A percentile compares a stretch with the other conserved stretches of the same genome.
phyloP scores from a whole-genome alignment of 2,888 invertebrate species.

The Pharmacophagus antenor region DNA sequence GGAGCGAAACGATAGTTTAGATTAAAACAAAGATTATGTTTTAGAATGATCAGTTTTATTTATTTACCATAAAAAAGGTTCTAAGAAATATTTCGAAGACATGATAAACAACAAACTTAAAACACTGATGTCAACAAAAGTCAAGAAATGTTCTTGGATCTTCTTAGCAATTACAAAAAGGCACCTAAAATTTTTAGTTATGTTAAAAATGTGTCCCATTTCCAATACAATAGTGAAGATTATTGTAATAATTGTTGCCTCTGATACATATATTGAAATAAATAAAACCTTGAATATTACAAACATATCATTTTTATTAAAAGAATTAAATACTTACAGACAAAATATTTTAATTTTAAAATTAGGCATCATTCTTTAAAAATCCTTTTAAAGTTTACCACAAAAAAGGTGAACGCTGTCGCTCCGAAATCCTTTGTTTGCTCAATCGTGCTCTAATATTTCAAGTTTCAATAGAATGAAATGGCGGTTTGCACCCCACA shows the following conservation, averaged over 20 bases:
- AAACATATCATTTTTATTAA: no score
- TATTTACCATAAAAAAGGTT: neutral
- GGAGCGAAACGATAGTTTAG: neutral
- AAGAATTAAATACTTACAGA: no score
- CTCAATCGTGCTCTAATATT: conserved; percentile 25
- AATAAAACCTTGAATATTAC: neutral
- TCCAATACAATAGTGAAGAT: neutral
- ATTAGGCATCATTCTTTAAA: conserved; percentile 16
- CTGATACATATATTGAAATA: neutral
- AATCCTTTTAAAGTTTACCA: conserved; percentile 19
- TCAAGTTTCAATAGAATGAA: conserved; percentile 21
- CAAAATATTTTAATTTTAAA: neutral
- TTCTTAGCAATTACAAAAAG: neutral
- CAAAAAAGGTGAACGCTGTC: conserved; percentile 17
- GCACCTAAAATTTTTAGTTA: neutral
- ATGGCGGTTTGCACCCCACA: conserved; percentile 9
- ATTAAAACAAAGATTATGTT: conserved; percentile 2
- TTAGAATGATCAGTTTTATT: neutral
- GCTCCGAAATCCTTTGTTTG: conserved; percentile 16
- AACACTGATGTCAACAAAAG: neutral
- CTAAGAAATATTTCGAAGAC: neutral
- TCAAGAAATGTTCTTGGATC: neutral
- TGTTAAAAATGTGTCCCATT: neutral
- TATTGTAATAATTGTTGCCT: no score
- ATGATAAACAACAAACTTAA: neutral